phyloP scores from a whole-genome alignment of 2,888 invertebrate genomes.

The Phengaris arion region DNA sequence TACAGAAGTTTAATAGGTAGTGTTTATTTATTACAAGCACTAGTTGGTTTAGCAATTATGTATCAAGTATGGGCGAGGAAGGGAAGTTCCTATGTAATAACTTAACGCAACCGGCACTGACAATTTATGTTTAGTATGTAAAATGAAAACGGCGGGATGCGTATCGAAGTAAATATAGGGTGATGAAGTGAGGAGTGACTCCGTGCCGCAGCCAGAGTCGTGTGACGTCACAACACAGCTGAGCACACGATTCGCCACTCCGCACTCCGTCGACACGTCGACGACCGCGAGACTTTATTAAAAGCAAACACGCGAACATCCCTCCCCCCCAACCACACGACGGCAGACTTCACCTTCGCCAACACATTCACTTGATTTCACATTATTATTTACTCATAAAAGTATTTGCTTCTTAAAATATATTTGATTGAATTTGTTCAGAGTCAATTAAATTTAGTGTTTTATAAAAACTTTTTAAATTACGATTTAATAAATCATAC shows the following conservation, averaged over 20 bases:
- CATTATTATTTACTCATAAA: not conserved
- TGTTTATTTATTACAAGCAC: no score
- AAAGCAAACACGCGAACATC: not conserved
- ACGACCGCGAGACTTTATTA: not conserved
- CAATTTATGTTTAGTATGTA: no score
- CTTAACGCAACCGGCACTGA: no score
- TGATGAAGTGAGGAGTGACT: no score
- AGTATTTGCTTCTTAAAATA: not conserved
- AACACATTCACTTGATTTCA: not conserved
- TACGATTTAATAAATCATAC: no score
- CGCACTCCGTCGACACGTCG: not conserved
- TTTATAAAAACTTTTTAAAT: not conserved
- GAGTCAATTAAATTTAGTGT: not conserved
- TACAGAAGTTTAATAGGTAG: not conserved
- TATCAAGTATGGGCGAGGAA: no score
- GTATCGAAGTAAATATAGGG: no score
- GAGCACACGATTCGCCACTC: not conserved
- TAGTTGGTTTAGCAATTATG: no score
- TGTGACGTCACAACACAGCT: not conserved
- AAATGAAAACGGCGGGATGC: no score
- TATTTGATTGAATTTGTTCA: not conserved
- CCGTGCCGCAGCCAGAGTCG: no score
- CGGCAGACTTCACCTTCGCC: not conserved
- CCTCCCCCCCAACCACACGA: not conserved
- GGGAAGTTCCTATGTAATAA: no score